Evolutionary conservation across 2,797 vertebrate species (phyloP), one percentile per base, ranked within the genome.

Genomic region (Brotula barbata): DNA sequence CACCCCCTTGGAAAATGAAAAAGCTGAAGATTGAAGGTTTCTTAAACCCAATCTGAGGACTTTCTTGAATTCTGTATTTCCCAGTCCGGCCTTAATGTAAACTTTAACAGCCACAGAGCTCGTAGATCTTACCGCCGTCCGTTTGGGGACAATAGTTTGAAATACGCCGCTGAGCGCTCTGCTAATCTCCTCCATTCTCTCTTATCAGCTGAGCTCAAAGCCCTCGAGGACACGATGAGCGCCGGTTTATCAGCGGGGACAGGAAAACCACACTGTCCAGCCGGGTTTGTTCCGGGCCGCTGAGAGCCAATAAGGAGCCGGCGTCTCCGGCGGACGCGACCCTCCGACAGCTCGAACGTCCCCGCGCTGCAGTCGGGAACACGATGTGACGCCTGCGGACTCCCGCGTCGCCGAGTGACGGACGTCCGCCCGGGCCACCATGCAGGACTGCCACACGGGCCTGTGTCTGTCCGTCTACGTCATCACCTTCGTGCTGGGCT

Each of bases 381-480:
- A 68, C 61, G 45, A 82, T 84, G 78, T 72, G 68, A 79, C 62
- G 65, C 60, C 5, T 75, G 64, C 80, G 41, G 20, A 57, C 46
- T 21, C 13, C 16, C 19, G 2, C 16, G 28, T 19, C 3, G 21
- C 5, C 17, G 7, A 34, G 25, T 68, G 41, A 43, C 19, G 34
- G 28, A 63, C 39, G 43, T 37, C 48, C 33, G 22, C 21, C 5
- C 13, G 47, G 46, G 40, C 75, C 75, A 78, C 50, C 68, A 87
- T 84, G 87, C 87, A 90, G 73, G 15, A 64, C 16, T 89, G 87
- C 67, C 76, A 90, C 68, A 85, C 81, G 0, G 51, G 34, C 0
- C 75, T 92, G 50, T 90, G 88, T 64, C 85, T 93, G 42, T 87
- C 86, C 0, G 75, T 92, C 73, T 93, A 93, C 76, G 21, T 92